A percentile compares a stretch with the other conserved stretches of the same genome.
phyloP scores from a whole-genome alignment of 1,140 invertebrate genomes.

The Oedothorax gibbosus region DNA sequence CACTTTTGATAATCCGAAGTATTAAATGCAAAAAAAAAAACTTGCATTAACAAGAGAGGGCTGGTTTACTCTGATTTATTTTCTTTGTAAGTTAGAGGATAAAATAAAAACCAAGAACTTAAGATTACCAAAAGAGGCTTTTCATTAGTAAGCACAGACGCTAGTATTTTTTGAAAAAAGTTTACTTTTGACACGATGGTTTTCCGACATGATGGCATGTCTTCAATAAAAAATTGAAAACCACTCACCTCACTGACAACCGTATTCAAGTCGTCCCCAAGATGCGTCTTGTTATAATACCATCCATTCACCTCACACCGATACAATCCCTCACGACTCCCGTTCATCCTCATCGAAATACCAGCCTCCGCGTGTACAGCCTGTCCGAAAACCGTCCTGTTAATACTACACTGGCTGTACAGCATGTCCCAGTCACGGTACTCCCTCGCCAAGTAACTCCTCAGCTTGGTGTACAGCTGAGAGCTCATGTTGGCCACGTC shows the following conservation, averaged over 20 bases:
- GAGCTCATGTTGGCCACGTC: background rate
- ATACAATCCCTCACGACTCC: background rate
- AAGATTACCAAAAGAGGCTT: background rate
- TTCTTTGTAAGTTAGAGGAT: too few species aligned
- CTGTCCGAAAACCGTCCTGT: constrained; percentile 33
- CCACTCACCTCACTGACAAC: constrained; percentile 43
- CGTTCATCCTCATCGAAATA: constrained; percentile 14
- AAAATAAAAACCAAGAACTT: too few species aligned
- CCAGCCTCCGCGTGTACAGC: constrained; percentile 34
- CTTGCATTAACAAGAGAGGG: too few species aligned
- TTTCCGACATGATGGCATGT: too few species aligned
- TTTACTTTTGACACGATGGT: too few species aligned
- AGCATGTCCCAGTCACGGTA: constrained; percentile 43
- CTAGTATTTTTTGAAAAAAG: too few species aligned
- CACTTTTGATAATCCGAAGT: too few species aligned
- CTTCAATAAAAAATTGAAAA: background rate
- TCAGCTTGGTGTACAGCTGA: constrained; percentile 14
- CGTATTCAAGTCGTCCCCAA: constrained; percentile 22
- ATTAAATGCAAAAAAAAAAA: too few species aligned
- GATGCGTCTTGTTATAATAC: constrained; percentile 44
- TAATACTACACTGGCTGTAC: constrained; percentile 44
- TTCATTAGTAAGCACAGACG: too few species aligned
- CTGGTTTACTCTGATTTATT: too few species aligned
- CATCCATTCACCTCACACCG: constrained; percentile 38
- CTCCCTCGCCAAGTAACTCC: constrained; percentile 42